A percentile compares a stretch with the other conserved stretches of the same genome.
phyloP scores from a whole-genome alignment of 2,113 vertebrate genomes.

The Dipodomys merriami region DNA sequence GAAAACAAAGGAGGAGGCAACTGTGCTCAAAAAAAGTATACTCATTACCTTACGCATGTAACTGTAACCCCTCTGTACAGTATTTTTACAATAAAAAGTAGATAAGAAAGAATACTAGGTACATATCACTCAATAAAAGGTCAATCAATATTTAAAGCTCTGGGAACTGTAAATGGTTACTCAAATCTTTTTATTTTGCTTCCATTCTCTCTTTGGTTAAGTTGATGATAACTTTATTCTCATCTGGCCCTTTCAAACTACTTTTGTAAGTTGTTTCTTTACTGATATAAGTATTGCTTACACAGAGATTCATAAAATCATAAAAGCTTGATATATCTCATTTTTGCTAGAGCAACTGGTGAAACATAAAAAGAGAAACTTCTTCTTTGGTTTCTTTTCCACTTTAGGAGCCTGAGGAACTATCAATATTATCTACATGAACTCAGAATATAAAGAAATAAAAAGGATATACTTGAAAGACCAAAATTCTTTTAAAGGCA shows the following conservation, averaged over 20 bases:
- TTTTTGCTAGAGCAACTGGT: constrained; percentile 35
- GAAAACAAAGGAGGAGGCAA: too few species aligned
- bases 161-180: background rate
- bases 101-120: background rate
- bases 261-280: constrained; percentile 46
- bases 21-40: too few species aligned
- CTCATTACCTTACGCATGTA: too few species aligned
- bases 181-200: background rate
- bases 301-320: constrained; percentile 7
- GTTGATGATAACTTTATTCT: constrained; percentile 38
- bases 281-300: background rate
- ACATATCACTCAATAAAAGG: background rate
- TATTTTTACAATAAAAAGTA: too few species aligned
- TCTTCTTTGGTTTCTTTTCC: background rate
- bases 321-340: constrained; percentile 33
- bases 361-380: constrained; percentile 36
- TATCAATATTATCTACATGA: background rate
- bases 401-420: background rate
- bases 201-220: constrained; percentile 43
- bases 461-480: background rate
- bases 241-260: constrained; percentile 38
- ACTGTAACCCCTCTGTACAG: too few species aligned
- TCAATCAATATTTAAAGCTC: background rate
- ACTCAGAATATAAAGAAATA: constrained; percentile 20
- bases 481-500: background rate